These are phyloP conservation scores for Tokudaia tokunoshimensis DNA, from an alignment of 2,797 vertebrate species.

Conservation along the genomic window DNA sequence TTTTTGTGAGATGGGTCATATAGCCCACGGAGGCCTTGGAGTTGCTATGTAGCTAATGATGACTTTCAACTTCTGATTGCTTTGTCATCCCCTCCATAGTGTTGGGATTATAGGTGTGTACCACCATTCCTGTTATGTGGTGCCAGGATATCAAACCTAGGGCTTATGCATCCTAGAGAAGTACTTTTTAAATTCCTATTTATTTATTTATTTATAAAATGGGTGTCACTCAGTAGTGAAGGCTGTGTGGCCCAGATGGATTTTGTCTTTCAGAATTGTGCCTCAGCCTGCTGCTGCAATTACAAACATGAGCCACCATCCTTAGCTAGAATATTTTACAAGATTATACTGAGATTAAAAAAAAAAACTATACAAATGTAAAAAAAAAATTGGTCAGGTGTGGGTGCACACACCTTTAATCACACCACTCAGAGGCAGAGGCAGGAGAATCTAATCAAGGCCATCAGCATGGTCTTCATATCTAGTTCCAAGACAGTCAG, in stretches of 20 bases:
- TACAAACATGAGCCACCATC: not conserved
- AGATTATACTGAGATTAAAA: conserved; percentile 28
- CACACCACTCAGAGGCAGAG: not conserved
- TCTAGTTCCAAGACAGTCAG: not conserved
- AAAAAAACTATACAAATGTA: not conserved
- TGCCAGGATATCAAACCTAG: not conserved
- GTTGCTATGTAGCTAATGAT: not conserved
- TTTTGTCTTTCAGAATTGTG: not conserved
- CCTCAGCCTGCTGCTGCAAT: not conserved
- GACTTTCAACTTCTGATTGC: not conserved
- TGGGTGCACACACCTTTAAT: not conserved
- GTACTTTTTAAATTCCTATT: not conserved
- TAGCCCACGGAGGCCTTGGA: not conserved
- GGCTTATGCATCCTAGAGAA: not conserved
- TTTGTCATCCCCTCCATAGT: not conserved
- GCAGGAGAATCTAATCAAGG: not conserved
- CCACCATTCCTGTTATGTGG: not conserved
- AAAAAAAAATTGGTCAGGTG: not conserved
- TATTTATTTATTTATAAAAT: not conserved
- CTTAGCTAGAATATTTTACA: conserved; percentile 52
- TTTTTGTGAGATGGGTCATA: not conserved
- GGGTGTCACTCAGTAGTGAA: not conserved
- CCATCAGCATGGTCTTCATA: not conserved
- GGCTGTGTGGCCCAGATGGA: not conserved
- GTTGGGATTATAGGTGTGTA: not conserved